Evolutionary conservation across 2,113 vertebrate genomes (phyloP).

Genomic region (Sorex araneus): DNA sequence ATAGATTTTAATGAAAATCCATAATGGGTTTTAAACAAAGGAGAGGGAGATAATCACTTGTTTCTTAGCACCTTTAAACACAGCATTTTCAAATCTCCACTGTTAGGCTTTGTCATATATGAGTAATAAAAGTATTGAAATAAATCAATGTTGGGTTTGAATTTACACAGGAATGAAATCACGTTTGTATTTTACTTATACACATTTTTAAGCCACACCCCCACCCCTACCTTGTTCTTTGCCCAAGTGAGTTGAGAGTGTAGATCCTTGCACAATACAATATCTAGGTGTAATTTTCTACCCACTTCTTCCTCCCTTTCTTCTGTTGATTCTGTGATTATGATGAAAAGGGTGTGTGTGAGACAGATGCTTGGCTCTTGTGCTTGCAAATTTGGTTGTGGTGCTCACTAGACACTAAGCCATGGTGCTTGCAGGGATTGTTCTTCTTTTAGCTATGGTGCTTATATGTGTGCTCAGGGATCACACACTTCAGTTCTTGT

Average conservation of each 20-base stretch:
- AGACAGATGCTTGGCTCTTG: no score
- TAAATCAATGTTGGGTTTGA: conserved; percentile 1
- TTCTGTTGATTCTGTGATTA: no score
- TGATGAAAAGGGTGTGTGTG: no score
- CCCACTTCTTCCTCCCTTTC: no score
- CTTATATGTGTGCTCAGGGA: no score
- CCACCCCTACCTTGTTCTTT: neutral
- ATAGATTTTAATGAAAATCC: neutral
- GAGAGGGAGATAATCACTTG: neutral
- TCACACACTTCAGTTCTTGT: no score
- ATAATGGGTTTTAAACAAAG: neutral
- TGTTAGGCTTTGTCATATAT: neutral
- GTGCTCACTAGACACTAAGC: no score
- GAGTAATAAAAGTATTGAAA: conserved; percentile 21
- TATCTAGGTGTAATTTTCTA: no score
- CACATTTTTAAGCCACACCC: neutral
- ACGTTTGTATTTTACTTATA: conserved; percentile 2
- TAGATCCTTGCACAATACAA: neutral
- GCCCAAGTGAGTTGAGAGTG: neutral
- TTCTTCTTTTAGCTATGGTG: no score
- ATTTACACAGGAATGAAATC: conserved; percentile 19
- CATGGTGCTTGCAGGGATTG: no score
- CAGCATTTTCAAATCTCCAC: neutral
- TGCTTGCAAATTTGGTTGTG: no score
- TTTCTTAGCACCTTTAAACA: neutral